Base-by-base conservation (phyloP, 2,797 vertebrate species). In the Hippoglossus hippoglossus region DNA sequence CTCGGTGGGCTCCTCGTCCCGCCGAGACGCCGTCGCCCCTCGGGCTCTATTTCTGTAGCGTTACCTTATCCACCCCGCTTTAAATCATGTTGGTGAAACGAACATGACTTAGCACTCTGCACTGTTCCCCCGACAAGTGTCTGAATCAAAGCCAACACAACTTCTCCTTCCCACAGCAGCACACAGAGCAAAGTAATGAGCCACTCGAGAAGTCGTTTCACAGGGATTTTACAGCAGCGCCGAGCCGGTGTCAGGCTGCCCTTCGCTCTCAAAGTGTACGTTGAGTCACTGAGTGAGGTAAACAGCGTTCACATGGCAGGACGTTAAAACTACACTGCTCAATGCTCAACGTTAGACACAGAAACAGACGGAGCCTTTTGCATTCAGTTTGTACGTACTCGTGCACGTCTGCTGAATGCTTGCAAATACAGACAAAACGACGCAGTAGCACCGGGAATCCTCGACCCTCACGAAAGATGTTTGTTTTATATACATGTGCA, bases 21-120 rank as follows among this genome's bases (percentile, higher is more conserved):
- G 3, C 31, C 36, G 55, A 57, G 55, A 58, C 31, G 6, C 78
- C 12, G 6, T 62, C 63, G 62, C 82, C 80, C 80, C 71, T 66
- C 81, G 41, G 50, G 75, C 78, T 82, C 86, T 87, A 78, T 84
- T 88, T 71, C 77, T 76, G 75, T 74, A 74, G 66, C 59, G 25
- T 68, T 77, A 65, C 80, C 64, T 73, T 68, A 57, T 51, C 65
- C 65, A 11, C 56, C 66, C 21, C 3, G n/a, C 53, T 65, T 58
- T 79, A 80, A 83, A 80, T 76, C 77, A 83, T 57, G 86, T 82
- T 79, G 84, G 51, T 74, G 77, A 83, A 72, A 63, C 9, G 52
- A 83, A 81, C 84, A 76, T 64, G 84, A 86, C 73, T 77, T 63
- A 67, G 77, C 81, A 79, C 84, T 85, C 44, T 5, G 61, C 16